Evolutionary conservation across 2,888 invertebrate species (phyloP).

Genomic region (Trachelus iudaicus): DNA sequence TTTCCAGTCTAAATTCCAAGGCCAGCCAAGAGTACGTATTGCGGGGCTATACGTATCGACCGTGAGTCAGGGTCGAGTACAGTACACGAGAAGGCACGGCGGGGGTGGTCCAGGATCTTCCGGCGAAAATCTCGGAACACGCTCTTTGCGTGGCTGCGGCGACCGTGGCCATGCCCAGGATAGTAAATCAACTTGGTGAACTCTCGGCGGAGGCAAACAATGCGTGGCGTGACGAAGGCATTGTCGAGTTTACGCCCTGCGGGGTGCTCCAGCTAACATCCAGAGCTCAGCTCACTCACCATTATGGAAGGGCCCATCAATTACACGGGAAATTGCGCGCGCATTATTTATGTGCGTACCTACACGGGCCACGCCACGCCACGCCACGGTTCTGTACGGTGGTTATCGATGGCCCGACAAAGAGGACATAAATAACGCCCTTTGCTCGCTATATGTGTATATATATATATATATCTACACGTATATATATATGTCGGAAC

Average conservation of each 20-base stretch:
- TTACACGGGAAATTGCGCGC: constrained; percentile 63
- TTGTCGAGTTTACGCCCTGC: constrained; percentile 63
- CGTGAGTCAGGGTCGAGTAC: background rate
- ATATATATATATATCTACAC: background rate
- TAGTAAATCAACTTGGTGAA: constrained; percentile 56
- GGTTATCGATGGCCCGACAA: constrained; percentile 59
- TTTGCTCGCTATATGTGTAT: constrained; percentile 16
- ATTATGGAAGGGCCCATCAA: constrained; percentile 59
- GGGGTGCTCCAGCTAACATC: constrained; percentile 52
- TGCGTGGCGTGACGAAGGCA: constrained; percentile 62
- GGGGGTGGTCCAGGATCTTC: constrained; percentile 32
- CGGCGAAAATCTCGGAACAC: constrained; percentile 51
- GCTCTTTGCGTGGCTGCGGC: constrained; percentile 51
- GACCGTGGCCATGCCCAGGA: constrained; percentile 28
- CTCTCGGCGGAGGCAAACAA: constrained; percentile 59
- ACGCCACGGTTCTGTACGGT: constrained; percentile 22
- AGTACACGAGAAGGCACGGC: constrained; percentile 6
- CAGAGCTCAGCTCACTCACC: constrained; percentile 43
- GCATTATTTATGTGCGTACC: constrained; percentile 38
- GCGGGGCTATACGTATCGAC: background rate
- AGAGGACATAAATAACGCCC: constrained; percentile 57
- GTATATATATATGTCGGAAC: background rate
- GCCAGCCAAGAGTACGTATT: background rate
- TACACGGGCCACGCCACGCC: constrained; percentile 32
- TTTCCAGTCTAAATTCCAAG: background rate